Conservation (phyloP, 2,888 invertebrate genomes). For the Petrolisthes cinctipes region DNA sequence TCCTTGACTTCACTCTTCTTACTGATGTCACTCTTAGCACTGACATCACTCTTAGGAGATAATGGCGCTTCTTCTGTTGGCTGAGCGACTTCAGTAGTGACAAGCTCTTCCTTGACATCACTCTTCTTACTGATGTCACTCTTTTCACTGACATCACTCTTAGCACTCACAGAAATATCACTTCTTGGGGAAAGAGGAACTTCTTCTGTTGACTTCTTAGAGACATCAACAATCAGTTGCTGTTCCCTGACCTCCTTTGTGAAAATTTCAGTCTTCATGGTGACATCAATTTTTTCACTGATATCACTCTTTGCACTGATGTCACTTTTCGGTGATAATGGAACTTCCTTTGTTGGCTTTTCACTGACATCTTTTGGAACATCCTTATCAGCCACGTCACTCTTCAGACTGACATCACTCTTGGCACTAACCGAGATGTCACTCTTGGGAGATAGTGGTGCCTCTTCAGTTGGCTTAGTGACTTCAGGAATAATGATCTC, state of each 20-base stretch:
- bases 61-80: slow-evolving; percentile 26
- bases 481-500: background rate
- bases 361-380: background rate
- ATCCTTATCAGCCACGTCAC: background rate
- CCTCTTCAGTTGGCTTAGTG: slow-evolving; percentile 24
- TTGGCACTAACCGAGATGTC: slow-evolving; percentile 34
- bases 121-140: slow-evolving; percentile 20
- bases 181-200: slow-evolving; percentile 25
- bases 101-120: slow-evolving; percentile 7
- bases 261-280: background rate
- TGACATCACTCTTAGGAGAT: slow-evolving; percentile 35
- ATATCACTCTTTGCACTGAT: slow-evolving; percentile 15
- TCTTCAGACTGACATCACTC: slow-evolving; percentile 41
- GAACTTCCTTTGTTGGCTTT: slow-evolving; percentile 14
- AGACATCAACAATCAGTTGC: background rate
- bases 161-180: slow-evolving; percentile 16
- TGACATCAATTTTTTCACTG: slow-evolving; percentile 10
- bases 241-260: slow-evolving; percentile 5
- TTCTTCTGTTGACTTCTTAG: slow-evolving; percentile 25
- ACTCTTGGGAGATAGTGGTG: slow-evolving; percentile 42
- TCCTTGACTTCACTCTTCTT: slow-evolving; percentile 8
- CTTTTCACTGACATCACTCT: background rate
- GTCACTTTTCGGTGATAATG: slow-evolving; percentile 11
- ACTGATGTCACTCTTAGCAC: slow-evolving; percentile 25
- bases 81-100: background rate